Evolutionary conservation across 2,113 vertebrate species (phyloP), one percentile per base, ranked within the genome.

Genomic region (Phalacrocorax pelagicus): DNA sequence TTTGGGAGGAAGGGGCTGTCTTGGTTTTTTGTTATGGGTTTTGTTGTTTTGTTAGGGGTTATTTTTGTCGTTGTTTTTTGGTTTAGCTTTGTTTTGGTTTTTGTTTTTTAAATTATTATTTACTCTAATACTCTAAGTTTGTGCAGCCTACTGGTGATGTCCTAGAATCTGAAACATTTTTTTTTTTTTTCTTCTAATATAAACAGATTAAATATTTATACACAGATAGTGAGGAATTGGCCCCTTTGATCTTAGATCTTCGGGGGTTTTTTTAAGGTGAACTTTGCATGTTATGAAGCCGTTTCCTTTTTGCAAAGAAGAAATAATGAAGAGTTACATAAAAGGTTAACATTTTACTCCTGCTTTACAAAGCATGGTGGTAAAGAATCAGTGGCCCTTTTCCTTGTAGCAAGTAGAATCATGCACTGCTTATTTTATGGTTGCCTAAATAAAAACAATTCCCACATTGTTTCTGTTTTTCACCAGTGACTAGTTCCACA

Each of bases 191-290:
- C 11, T 78, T 80, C 74, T 63, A 11, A n/a, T 72, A 47, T 32
- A 86, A 95, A 75, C 71, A 88, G 19, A 72, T 94, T 55, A 94
- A 90, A 86, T 49, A 94, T 86, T 95, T 88, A 80, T 75, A 72
- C 23, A 73, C 6, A 82, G 46, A 75, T 24, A 65, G 34, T 4
- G 17, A 95, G 47, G 18, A 82, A 72, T 67, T 30, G 5, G 52
- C 82, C 9, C 8, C 16, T 85, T 79, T 26, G 12, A 82, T 82
- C 24, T 79, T 67, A 69, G 13, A n/a, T 54, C 3, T 52, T 62
- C 3, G 38, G 38, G 38, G 38, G 3, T 10, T 78, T 71, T 69
- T 78, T 69, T 55, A 13, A 36, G 12, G 12, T 54, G 23, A 82
- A 26, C 10, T 65, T 78, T 65, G 3, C 40, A 40, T 1, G 1